phyloP scores from a whole-genome alignment of 2,888 invertebrate genomes.

The Molorchus minor region DNA sequence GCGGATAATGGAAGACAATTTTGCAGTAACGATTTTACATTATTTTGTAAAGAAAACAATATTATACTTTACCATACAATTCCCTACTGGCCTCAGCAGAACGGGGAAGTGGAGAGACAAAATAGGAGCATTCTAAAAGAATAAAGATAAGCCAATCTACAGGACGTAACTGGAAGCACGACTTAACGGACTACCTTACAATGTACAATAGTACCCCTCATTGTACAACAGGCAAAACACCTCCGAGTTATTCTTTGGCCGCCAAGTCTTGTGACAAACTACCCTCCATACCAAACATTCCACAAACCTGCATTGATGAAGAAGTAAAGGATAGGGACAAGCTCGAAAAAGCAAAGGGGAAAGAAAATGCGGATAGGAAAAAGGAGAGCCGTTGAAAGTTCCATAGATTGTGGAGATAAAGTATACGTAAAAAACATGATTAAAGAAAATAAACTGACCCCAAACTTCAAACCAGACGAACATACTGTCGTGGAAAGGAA shows the following conservation, averaged over 20 bases:
- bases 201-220: too few relatives aligned
- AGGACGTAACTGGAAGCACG: too few relatives aligned
- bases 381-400: constrained; percentile 22
- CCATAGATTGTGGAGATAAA: constrained; percentile 28
- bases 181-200: too few relatives aligned
- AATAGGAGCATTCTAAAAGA: too few relatives aligned
- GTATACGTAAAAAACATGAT: constrained; percentile 29
- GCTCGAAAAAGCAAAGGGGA: constrained; percentile 24
- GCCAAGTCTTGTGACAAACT: constrained; percentile 32
- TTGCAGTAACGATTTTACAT: constrained; percentile 20
- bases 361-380: too few relatives aligned
- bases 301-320: too few relatives aligned
- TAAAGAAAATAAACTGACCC: too few relatives aligned
- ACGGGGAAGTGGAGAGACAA: constrained; percentile 44
- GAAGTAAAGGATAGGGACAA: constrained; percentile 25
- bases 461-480: too few relatives aligned
- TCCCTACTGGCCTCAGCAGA: constrained; percentile 41
- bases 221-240: too few relatives aligned
- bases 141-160: too few relatives aligned
- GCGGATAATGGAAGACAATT: too few relatives aligned
- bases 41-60: constrained; percentile 11
- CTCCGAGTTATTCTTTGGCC: constrained; percentile 30
- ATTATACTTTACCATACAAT: constrained; percentile 14
- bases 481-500: constrained; percentile 30
- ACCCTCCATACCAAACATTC: too few relatives aligned